These are phyloP conservation scores for Toxotes jaculatrix DNA, from an alignment of 2,113 vertebrate genomes.

Conservation along the genomic window DNA sequence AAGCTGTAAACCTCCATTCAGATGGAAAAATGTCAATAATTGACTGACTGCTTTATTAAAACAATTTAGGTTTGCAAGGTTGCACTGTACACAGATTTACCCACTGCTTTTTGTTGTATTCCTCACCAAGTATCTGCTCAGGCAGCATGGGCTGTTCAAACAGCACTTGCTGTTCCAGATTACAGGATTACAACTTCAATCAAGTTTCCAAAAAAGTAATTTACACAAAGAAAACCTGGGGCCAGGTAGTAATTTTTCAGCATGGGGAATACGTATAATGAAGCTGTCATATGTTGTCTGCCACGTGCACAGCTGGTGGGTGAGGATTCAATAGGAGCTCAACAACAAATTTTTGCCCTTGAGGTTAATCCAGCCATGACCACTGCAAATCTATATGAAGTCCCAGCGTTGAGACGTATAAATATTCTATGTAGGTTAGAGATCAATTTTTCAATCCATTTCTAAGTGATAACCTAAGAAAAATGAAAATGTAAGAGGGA, in stretches of 20 bases:
- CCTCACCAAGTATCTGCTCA: neutral
- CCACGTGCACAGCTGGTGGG: neutral
- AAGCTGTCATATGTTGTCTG: conserved; percentile 6
- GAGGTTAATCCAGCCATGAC: conserved; percentile 7
- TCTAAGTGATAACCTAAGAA: neutral
- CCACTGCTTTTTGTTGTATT: neutral
- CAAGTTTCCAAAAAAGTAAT: neutral
- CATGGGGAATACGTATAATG: neutral
- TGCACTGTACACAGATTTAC: neutral
- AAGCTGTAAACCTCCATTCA: neutral
- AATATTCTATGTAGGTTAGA: conserved; percentile 4
- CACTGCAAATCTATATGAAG: neutral
- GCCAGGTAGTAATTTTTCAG: neutral
- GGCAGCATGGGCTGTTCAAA: neutral
- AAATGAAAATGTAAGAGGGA: neutral
- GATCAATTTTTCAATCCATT: neutral
- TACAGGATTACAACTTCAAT: neutral
- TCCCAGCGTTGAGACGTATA: neutral
- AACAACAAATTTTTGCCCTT: neutral
- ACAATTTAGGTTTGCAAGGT: neutral
- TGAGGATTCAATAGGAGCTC: neutral
- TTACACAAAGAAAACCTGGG: neutral
- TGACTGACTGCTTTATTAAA: neutral
- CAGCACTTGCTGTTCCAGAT: neutral
- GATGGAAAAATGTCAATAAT: no score